Evolutionary conservation across 2,113 vertebrate genomes (phyloP), one percentile per base, ranked within the genome.

Genomic region (Elanus axillaris): DNA sequence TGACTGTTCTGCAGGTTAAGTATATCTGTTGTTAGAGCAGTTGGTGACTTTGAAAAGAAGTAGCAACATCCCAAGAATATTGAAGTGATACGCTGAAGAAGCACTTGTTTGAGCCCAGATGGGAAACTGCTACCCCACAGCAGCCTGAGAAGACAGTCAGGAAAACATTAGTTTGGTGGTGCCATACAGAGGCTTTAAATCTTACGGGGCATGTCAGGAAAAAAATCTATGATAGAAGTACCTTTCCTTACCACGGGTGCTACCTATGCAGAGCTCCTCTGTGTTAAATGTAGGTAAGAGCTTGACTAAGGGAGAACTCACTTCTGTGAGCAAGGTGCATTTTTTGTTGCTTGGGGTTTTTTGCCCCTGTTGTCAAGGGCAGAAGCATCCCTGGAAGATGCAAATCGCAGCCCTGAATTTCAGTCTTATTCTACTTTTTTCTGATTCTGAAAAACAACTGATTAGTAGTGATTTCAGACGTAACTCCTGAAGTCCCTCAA

Each of bases 291-390:
- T 59, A 76, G 77, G 1, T 42, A 27, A 77, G 62, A 67, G 3
- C 38, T 83, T 48, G 19, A 20, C 13, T 84, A 50, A 43, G 23
- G 27, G 52, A 29, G 74, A 62, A 15, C 5, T 27, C 10, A 36
- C 5, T 67, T 75, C 11, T n/a, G 9, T 9, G 9, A 55, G n/a
- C n/a, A n/a, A n/a, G n/a, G n/a, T n/a, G n/a, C n/a, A n/a, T n/a
- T n/a, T n/a, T n/a, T n/a, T n/a, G n/a, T n/a, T n/a, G n/a, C n/a
- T n/a, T n/a, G n/a, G n/a, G n/a, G n/a, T 34, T 16, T 58, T 52
- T 45, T 23, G 11, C 26, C 3, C 4, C 7, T 31, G 0, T 60
- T 20, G 3, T 1, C 62, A 79, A 78, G 17, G 21, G 52, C n/a
- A 85, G 25, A 88, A 71, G 14, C 18, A 19, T 45, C 16, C 43